A percentile compares a stretch with the other conserved stretches of the same genome.
Evolutionary conservation across 1,140 invertebrate genomes (phyloP).

Genomic region (Aphelinus certus): DNA sequence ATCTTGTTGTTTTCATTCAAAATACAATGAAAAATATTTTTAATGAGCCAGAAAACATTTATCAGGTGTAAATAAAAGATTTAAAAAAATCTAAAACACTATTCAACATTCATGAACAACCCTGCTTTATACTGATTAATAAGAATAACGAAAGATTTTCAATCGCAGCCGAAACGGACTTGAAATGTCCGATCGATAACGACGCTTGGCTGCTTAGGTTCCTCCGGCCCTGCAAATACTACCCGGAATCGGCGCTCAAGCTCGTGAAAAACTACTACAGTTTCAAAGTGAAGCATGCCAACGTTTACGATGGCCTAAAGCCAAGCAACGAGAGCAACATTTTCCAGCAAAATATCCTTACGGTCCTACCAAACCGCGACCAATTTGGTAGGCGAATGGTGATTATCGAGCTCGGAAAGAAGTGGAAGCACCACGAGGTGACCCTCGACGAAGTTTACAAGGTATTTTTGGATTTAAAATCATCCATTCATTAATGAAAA

Average conservation of each 20-base stretch:
- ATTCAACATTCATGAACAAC: background rate
- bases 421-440: slow-evolving; percentile 85
- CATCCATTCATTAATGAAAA: too few species aligned
- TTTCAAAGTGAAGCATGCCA: slow-evolving; percentile 80
- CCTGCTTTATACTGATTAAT: too few species aligned
- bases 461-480: slow-evolving; percentile 1
- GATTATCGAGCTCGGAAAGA: slow-evolving; percentile 82
- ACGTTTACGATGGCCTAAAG: slow-evolving; percentile 75
- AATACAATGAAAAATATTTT: too few species aligned
- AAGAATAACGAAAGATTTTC: slow-evolving; percentile 5
- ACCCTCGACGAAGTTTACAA: slow-evolving; percentile 83
- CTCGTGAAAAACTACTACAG: slow-evolving; percentile 82
- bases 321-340: slow-evolving; percentile 79
- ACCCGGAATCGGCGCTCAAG: slow-evolving; percentile 78
- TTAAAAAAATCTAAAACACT: background rate
- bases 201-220: slow-evolving; percentile 80
- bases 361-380: slow-evolving; percentile 79
- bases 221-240: slow-evolving; percentile 82
- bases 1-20: too few species aligned
- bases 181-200: slow-evolving; percentile 75
- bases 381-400: slow-evolving; percentile 78
- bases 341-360: slow-evolving; percentile 80
- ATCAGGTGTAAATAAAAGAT: slow-evolving; percentile 4
- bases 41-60: background rate
- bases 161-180: slow-evolving; percentile 73